Evolutionary conservation across 2,113 vertebrate species (phyloP).

Genomic region (Cheirogaleus medius): DNA sequence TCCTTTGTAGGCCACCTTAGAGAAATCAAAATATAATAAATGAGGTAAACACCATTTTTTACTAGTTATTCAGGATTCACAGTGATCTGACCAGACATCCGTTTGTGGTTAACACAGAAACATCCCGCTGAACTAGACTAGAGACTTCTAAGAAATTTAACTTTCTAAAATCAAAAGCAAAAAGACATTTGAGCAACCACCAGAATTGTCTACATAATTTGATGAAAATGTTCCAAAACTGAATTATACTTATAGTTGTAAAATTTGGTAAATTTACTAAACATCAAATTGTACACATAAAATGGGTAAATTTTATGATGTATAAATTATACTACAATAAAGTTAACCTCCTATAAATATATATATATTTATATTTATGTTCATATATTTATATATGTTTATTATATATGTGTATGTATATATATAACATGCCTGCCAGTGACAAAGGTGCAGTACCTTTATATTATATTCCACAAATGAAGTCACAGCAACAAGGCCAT

Average conservation of each 20-base stretch:
- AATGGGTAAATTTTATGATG: background rate
- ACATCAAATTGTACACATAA: background rate
- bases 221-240: background rate
- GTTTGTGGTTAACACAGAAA: background rate
- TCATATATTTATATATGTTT: background rate
- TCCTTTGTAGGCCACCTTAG: background rate
- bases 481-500: background rate
- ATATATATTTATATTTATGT: background rate
- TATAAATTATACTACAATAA: background rate
- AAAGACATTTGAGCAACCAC: background rate
- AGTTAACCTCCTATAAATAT: background rate
- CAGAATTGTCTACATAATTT: background rate
- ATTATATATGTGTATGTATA: background rate
- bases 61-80: background rate
- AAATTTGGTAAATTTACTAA: background rate
- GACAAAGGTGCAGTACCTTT: background rate
- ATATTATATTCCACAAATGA: background rate
- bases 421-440: background rate
- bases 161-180: conserved; percentile 29
- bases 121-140: background rate
- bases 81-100: background rate
- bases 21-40: background rate
- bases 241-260: background rate
- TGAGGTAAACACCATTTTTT: background rate
- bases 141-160: background rate